phyloP scores from a whole-genome alignment of 2,797 vertebrate species.

The Gephyroberyx darwinii region DNA sequence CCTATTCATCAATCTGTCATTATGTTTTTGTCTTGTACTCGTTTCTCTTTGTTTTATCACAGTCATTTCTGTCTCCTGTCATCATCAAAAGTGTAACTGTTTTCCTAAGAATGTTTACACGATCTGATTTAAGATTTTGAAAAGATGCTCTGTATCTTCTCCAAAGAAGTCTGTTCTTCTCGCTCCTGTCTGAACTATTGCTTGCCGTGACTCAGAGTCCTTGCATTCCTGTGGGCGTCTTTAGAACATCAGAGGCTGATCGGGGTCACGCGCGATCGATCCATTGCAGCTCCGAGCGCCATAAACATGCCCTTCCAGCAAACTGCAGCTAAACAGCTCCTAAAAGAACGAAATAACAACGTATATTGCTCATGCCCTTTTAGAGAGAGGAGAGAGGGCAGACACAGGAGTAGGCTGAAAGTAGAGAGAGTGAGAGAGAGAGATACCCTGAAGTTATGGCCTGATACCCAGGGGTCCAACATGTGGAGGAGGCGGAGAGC shows the following conservation, averaged over 20 bases:
- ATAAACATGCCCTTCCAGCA: slow-evolving; percentile 42
- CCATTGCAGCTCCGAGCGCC: slow-evolving; percentile 15
- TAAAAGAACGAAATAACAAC: slow-evolving; percentile 32
- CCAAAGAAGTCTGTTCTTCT: slow-evolving; percentile 12
- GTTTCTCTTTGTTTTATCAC: slow-evolving; percentile 27
- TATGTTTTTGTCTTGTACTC: slow-evolving; percentile 14
- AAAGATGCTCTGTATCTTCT: slow-evolving; percentile 35
- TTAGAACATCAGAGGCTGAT: slow-evolving; percentile 21
- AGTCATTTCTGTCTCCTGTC: slow-evolving; percentile 23
- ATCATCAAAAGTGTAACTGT: slow-evolving; percentile 1
- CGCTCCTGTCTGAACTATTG: slow-evolving; percentile 45
- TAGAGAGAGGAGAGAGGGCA: slow-evolving; percentile 57
- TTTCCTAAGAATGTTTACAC: slow-evolving; percentile 15
- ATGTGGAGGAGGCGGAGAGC: slow-evolving; percentile 69
- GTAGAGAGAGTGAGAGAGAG: slow-evolving; percentile 53
- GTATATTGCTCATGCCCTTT: slow-evolving; percentile 54
- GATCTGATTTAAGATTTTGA: slow-evolving; percentile 21
- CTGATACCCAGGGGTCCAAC: slow-evolving; percentile 54
- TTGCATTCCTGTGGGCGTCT: slow-evolving; percentile 45
- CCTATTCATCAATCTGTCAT: slow-evolving; percentile 48
- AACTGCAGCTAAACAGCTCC: slow-evolving; percentile 44
- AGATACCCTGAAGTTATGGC: slow-evolving; percentile 60
- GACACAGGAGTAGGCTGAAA: slow-evolving; percentile 60
- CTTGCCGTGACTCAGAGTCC: slow-evolving; percentile 31
- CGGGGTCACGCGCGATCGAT: slow-evolving; percentile 39